Evolutionary conservation across 1,140 invertebrate genomes (phyloP).

Genomic region (Ectropis grisescens): DNA sequence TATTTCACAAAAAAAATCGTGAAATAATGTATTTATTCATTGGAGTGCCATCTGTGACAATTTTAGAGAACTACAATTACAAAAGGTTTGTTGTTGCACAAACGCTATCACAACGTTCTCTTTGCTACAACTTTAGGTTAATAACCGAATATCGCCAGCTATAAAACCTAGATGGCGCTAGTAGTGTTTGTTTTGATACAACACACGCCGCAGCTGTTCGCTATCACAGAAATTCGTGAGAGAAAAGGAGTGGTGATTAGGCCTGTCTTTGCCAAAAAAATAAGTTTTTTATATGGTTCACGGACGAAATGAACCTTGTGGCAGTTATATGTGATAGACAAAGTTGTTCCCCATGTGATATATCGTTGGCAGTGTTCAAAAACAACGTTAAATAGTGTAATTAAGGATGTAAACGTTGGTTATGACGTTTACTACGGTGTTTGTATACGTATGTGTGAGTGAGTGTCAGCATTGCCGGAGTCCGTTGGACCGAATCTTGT

Average conservation of each 20-base stretch:
- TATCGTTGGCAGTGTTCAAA: constrained; percentile 40
- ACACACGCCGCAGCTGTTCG: constrained; percentile 66
- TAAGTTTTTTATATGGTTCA: constrained; percentile 59
- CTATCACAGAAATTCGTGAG: constrained; percentile 67
- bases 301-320: constrained; percentile 25
- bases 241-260: constrained; percentile 69
- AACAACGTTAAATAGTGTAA: constrained; percentile 45
- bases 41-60: too few species aligned
- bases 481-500: constrained; percentile 59
- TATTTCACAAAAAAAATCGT: too few species aligned
- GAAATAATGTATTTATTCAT: too few species aligned
- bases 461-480: constrained; percentile 53
- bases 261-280: constrained; percentile 52
- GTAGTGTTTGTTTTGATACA: constrained; percentile 64
- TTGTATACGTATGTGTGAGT: constrained; percentile 47
- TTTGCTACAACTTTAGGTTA: neutral
- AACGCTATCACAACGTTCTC: too few species aligned
- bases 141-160: too few species aligned
- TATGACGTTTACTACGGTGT: constrained; percentile 62
- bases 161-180: constrained; percentile 50
- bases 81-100: too few species aligned
- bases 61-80: too few species aligned
- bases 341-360: constrained; percentile 33
- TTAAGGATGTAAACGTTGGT: constrained; percentile 56
- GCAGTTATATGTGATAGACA: constrained; percentile 30